Evolutionary conservation across 1,140 invertebrate species (phyloP).

Genomic region (Drosophila bifasciata): DNA sequence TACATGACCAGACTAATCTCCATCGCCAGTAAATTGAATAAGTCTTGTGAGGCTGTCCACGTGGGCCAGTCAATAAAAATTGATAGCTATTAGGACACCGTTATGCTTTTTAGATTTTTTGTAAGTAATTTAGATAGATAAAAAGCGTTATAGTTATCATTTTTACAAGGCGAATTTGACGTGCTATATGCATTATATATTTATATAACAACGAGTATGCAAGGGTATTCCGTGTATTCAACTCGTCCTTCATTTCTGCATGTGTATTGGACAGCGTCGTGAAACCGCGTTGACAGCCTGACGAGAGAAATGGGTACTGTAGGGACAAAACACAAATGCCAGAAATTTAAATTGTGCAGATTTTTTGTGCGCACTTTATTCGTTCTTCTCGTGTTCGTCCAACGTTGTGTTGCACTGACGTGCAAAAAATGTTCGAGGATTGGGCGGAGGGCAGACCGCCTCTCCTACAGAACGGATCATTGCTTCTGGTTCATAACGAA

Average conservation of each 20-base stretch:
- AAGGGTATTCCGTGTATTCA: not conserved
- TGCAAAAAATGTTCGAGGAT: too few relatives aligned
- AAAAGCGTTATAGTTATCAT: too few relatives aligned
- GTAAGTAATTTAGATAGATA: too few relatives aligned
- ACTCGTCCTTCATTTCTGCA: constrained; percentile 34
- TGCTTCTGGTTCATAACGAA: constrained; percentile 67
- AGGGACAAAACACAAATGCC: constrained; percentile 58
- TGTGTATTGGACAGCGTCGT: constrained; percentile 74
- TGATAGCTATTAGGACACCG: too few relatives aligned
- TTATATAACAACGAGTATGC: not conserved
- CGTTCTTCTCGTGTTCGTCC: constrained; percentile 35
- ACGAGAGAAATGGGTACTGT: constrained; percentile 60
- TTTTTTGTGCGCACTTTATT: constrained; percentile 62
- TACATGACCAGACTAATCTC: too few relatives aligned
- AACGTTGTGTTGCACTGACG: constrained; percentile 73
- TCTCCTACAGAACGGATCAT: too few relatives aligned
- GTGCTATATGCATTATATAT: not conserved
- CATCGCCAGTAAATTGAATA: too few relatives aligned
- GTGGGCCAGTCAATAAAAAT: too few relatives aligned
- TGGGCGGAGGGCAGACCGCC: too few relatives aligned
- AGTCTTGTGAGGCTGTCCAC: too few relatives aligned
- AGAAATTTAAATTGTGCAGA: constrained; percentile 78
- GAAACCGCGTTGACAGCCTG: constrained; percentile 74
- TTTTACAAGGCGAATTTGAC: too few relatives aligned
- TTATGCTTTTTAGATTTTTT: too few relatives aligned